phyloP scores from a whole-genome alignment of 2,113 vertebrate genomes.

The Brachypteracias leptosomus region DNA sequence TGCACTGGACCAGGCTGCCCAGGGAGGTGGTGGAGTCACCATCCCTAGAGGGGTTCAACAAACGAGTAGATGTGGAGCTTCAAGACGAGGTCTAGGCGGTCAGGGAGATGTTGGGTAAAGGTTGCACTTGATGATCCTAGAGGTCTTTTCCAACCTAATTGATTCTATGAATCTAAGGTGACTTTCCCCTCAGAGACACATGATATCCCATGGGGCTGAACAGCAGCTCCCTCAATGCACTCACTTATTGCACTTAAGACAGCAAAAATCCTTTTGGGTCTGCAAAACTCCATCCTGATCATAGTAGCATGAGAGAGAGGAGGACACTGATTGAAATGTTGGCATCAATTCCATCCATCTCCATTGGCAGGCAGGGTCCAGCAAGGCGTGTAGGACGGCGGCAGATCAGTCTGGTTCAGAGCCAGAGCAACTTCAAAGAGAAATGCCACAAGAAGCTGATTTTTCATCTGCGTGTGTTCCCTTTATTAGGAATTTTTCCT shows the following conservation, averaged over 20 bases:
- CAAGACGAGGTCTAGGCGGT: no score
- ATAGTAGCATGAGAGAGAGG: not conserved
- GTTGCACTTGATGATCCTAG: no score
- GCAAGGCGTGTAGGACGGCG: not conserved
- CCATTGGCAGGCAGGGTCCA: slow-evolving; percentile 8
- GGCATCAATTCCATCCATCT: not conserved
- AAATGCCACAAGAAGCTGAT: slow-evolving; percentile 48
- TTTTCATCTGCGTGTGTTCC: slow-evolving; percentile 61
- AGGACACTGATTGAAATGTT: not conserved
- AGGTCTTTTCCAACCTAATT: no score
- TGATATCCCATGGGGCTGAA: not conserved
- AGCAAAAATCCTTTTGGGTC: not conserved
- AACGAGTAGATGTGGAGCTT: no score
- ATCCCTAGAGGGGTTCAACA: no score
- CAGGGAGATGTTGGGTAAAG: no score
- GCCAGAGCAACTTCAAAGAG: slow-evolving; percentile 63
- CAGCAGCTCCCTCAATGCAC: not conserved
- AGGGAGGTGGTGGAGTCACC: no score
- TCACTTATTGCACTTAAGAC: not conserved
- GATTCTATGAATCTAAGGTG: no score
- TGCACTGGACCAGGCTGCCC: no score
- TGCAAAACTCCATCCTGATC: not conserved
- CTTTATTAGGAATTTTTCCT: slow-evolving; percentile 67
- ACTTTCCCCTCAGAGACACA: not conserved
- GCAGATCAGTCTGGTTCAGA: not conserved